Evolutionary conservation across 2,888 invertebrate genomes (phyloP).

Genomic region (Acanthococcus lagerstroemiae): DNA sequence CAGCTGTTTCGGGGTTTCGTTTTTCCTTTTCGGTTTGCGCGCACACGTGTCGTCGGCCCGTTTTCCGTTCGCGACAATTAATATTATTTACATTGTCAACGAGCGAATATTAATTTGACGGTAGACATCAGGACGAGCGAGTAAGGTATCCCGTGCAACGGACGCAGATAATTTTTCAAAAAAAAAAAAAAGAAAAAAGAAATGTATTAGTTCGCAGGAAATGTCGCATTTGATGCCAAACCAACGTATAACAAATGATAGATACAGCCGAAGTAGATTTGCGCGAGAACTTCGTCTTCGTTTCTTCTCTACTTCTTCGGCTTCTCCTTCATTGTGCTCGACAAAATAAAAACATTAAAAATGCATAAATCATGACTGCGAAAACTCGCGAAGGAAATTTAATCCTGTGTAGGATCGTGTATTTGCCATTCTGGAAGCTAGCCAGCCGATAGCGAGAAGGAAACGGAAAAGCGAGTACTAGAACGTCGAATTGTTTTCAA

Average conservation of each 20-base stretch:
- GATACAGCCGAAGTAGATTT: conserved; percentile 18
- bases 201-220: conserved; percentile 11
- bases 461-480: no score
- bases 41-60: conserved; percentile 6
- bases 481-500: no score
- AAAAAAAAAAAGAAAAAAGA: not conserved
- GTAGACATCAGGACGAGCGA: not conserved
- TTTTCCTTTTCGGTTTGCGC: conserved; percentile 7
- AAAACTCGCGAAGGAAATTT: conserved; percentile 21
- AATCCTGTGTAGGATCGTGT: conserved; percentile 9
- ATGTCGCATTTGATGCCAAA: conserved; percentile 21
- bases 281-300: conserved; percentile 13
- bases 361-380: conserved; percentile 26
- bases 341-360: conserved; percentile 19
- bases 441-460: no score
- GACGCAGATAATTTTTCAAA: conserved; percentile 6
- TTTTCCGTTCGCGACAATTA: conserved; percentile 9
- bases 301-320: not conserved
- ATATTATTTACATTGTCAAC: conserved; percentile 23
- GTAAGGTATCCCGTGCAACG: not conserved
- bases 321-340: not conserved
- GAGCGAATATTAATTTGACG: conserved; percentile 25
- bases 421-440: conserved; percentile 6
- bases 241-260: conserved; percentile 24
- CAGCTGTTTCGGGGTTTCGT: conserved; percentile 2